Base-by-base conservation (phyloP, 2,888 invertebrate genomes). In the Mythimna ferrago region DNA sequence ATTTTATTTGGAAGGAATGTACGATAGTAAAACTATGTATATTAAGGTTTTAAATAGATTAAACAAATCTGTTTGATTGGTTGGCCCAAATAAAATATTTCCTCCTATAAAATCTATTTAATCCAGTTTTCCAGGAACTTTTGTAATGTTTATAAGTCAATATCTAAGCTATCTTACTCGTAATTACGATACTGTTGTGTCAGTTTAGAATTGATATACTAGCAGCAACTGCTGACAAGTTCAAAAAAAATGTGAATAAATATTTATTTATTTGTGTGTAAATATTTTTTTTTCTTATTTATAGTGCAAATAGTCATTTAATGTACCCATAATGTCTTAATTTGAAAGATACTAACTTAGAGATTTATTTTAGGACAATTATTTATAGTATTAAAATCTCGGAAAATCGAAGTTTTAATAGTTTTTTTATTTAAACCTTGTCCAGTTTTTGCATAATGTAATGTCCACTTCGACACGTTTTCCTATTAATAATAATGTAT, bases 61-160 rank as follows among this genome's bases (percentile, higher is more conserved):
- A 61, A 73, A 51, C 51, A 76, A 48, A 71, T 54, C 38, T 38
- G 10, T 53, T 32, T 58, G 53, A 80, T 79, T 68, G 61, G 38
- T 14, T 61, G 38, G 48, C 35, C 21, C 16, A 69, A 63, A 61
- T 61, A 66, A 54, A 69, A 63, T 48, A 48, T 54, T 70, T 63
- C 51, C 53, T 51, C 11, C 66, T 54, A 35, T 32, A 41, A 61
- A 70, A 32, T 54, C 44, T 44, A 72, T 6, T 11, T 64, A 67
- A 80, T 80, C 80, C 32, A 69, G 32, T 70, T 77, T 77, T 80
- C 77, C 66, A 60, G 44, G 77, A 69, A 73, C 61, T 48, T 80
- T 66, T 56, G n/a, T 65, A 5, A 32, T 53, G 44, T 61, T 54
- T 71, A 48, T 66, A 61, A 66, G 60, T 76, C 66, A 71, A 53